Base-by-base conservation (phyloP, 2,888 invertebrate species). In the Ypsolopha scabrella region DNA sequence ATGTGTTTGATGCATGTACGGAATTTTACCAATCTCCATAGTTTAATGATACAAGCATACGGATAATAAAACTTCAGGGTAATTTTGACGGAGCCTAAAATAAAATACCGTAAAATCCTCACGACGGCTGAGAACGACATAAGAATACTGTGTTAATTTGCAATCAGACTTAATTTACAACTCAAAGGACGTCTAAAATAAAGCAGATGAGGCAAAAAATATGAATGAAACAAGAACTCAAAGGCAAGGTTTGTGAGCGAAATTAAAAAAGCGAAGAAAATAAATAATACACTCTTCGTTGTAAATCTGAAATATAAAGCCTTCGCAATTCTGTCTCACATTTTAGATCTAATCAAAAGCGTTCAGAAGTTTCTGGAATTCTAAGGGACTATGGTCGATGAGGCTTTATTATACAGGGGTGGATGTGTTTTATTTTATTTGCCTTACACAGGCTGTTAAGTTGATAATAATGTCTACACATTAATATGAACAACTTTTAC, bases 61-160 rank as follows among this genome's bases (percentile, higher is more conserved):
- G 2, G 24, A 24, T 24, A 24, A 24, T 4, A 24, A 4, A 24
- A 24, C 24, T 24, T 24, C 24, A 24, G 4, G 2, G 24, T 4
- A 24, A 3, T 3, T 24, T 24, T 24, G 2, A 24, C 24, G 24
- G 24, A 24, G 4, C 24, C 24, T 24, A 24, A 24, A 24, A 24
- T 24, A 65, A 69, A 62, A 66, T 65, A 64, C 61, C 44, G 8
- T 13, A 14, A 43, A 47, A 47, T 38, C 36, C 37, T 36, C 2
- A 38, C 9, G 35, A 46, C 46, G 9, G 2, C 43, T 6, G 13
- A 13, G 24, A 24, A 24, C 24, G 7, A 47, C 36, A 48, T 6
- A n/a, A 48, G 33, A 39, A n/a, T 9, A 9, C 36, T 48, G 10
- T 38, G 41, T n/a, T 41, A 39, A 14, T 24, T 35, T 6, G 33